Evolutionary conservation across 92 coral and sea anemone species (phyloP).

Genomic region (Porites divaricata): DNA sequence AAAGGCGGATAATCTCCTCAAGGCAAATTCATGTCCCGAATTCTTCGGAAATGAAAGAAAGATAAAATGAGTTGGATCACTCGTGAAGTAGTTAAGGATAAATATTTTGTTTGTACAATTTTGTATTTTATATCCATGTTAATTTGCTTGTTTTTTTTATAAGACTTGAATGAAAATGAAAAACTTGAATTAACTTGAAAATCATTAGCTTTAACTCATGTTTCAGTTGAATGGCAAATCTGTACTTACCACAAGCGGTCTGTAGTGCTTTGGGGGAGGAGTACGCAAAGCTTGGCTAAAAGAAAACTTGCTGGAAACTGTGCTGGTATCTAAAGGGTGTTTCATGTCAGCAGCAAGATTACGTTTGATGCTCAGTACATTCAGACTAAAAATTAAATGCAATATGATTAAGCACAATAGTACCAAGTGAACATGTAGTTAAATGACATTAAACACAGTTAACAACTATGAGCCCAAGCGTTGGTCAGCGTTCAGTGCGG

Average conservation of each 20-base stretch:
- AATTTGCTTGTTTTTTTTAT: too few relatives aligned
- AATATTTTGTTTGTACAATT: too few relatives aligned
- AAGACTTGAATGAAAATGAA: too few relatives aligned
- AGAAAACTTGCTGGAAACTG: constrained; percentile 69
- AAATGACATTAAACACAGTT: too few relatives aligned
- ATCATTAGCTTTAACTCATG: too few relatives aligned
- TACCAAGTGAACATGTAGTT: neutral
- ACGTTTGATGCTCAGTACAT: constrained; percentile 78
- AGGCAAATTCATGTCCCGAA: neutral
- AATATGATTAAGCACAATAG: neutral
- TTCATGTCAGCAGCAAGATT: constrained; percentile 83
- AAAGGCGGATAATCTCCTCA: too few relatives aligned
- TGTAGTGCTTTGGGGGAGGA: constrained; percentile 55
- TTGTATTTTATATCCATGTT: too few relatives aligned
- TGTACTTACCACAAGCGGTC: constrained; percentile 70
- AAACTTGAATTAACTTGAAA: too few relatives aligned
- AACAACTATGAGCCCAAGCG: too few relatives aligned
- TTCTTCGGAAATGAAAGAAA: neutral
- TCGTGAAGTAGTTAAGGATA: neutral
- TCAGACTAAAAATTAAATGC: constrained; percentile 61
- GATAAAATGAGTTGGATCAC: neutral
- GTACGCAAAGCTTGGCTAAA: constrained; percentile 21
- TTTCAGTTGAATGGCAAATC: too few relatives aligned
- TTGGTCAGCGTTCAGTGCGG: too few relatives aligned
- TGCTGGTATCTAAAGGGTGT: constrained; percentile 74